A percentile compares a stretch with the other conserved stretches of the same genome.
phyloP scores from a whole-genome alignment of 2,113 vertebrate genomes.

The Carettochelys insculpta region DNA sequence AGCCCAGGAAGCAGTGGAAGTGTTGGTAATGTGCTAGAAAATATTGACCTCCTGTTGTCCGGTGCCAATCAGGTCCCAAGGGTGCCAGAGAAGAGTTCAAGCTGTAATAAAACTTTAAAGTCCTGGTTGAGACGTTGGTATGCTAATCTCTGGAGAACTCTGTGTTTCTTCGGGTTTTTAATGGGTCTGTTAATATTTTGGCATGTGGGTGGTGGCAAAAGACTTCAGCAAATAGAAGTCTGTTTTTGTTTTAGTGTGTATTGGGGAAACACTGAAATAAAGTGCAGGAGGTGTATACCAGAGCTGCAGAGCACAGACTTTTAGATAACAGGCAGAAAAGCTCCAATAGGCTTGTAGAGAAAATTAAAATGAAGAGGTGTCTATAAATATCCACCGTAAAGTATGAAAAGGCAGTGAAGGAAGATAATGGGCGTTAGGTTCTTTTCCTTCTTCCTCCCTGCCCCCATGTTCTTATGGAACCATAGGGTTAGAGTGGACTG shows the following conservation, averaged over 20 bases:
- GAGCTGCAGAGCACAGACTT: not conserved
- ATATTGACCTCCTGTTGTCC: too few species aligned
- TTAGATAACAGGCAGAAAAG: not conserved
- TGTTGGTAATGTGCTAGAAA: too few species aligned
- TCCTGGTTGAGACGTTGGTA: not conserved
- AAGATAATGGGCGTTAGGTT: not conserved
- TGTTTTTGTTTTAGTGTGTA: not conserved
- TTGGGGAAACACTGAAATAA: not conserved
- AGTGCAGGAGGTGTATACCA: rapidly evolving
- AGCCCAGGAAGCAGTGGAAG: too few species aligned
- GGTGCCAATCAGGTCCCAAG: too few species aligned
- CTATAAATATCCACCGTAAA: not conserved
- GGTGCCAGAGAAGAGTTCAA: too few species aligned
- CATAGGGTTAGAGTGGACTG: too few species aligned
- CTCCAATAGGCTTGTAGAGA: not conserved
- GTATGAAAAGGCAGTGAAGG: rapidly evolving
- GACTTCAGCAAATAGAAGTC: not conserved
- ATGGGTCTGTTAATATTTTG: not conserved
- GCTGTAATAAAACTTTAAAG: not conserved
- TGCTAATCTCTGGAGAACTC: not conserved
- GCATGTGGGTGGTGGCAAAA: not conserved
- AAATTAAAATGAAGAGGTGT: not conserved
- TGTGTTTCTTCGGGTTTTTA: not conserved
- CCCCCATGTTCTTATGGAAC: too few species aligned
- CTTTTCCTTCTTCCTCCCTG: not conserved